These are phyloP conservation scores for Osedax frankpressi DNA, from an alignment of 2,888 invertebrate genomes.

Conservation along the genomic window DNA sequence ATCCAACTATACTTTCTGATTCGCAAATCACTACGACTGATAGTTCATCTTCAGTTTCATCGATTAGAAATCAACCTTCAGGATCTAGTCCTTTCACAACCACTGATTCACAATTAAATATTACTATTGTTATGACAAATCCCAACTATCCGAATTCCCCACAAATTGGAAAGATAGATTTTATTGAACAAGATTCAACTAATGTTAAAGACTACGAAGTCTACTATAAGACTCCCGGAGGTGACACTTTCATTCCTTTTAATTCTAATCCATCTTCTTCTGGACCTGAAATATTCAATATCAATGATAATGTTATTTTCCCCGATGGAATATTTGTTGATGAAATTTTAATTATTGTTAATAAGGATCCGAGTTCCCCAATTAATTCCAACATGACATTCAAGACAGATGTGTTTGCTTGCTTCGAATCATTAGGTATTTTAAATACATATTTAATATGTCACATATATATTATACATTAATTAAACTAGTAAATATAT, in stretches of 20 bases:
- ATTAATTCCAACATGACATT: not conserved
- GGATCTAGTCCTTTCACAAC: not conserved
- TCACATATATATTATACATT: not conserved
- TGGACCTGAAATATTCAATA: not conserved
- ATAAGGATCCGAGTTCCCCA: not conserved
- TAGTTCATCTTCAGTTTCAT: not conserved
- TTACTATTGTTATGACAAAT: not conserved
- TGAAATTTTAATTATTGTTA: not conserved
- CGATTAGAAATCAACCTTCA: not conserved
- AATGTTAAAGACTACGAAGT: not conserved
- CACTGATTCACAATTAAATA: not conserved
- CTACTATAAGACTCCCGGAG: not conserved
- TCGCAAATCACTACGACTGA: not conserved
- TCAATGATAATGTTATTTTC: not conserved
- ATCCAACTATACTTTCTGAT: not conserved
- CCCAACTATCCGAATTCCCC: not conserved
- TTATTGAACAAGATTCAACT: not conserved
- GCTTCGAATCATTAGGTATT: not conserved
- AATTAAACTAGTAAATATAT: not conserved
- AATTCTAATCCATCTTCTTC: not conserved
- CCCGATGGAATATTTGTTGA: not conserved
- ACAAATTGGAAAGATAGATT: not conserved
- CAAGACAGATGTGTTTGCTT: not conserved
- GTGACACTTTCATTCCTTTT: not conserved
- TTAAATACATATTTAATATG: too few relatives aligned